Evolutionary conservation across 2,888 invertebrate genomes (phyloP), one percentile per base, ranked within the genome.

Genomic region (Hartigia nigra): DNA sequence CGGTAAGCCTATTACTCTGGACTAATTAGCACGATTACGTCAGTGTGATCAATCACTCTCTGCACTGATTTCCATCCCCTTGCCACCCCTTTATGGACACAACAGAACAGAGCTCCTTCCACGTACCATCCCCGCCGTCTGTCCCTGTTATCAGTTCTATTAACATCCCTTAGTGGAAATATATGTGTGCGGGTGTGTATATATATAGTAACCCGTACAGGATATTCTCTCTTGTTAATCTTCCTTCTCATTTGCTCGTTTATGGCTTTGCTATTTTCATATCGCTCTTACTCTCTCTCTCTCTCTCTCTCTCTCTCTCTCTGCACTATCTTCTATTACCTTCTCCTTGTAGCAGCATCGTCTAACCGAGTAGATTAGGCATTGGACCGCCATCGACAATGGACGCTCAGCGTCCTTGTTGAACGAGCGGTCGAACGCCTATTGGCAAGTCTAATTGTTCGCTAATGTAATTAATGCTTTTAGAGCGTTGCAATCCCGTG

Each of bases 21-120:
- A 78, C 78, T 78, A 78, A 78, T 78, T 78, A 78, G 78, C 55
- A 75, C 74, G 78, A 78, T 78, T 75, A 75, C 78, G 78, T 78
- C 78, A 75, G 78, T 74, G 70, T 70, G 78, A 78, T 78, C 78
- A 78, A 78, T 78, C 70, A 74, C 78, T 69, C 78, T 78, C 78
- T 34, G 36, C 69, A 77, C 77, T 78, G 78, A 78, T 78, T 78
- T 36, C 39, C 75, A 69, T 74, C 75, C 31, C 31, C n/a, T 12
- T 70, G 12, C 12, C 35, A 75, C 5, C 70, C 32, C 35, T 39
- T 74, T n/a, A 34, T 4, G 34, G 34, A 39, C 23, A 55, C 55
- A 55, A 55, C 55, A 9, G 23, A 23, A 23, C 55, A 14, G 35
- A 34, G 32, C 55, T 69, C 70, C 75, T 36, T 34, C 70, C 70